Percentiles rank a stretch among this genome's conserved stretches.
Evolutionary conservation across 2,797 vertebrate genomes (phyloP).

Genomic region (Pagetopsis macropterus): DNA sequence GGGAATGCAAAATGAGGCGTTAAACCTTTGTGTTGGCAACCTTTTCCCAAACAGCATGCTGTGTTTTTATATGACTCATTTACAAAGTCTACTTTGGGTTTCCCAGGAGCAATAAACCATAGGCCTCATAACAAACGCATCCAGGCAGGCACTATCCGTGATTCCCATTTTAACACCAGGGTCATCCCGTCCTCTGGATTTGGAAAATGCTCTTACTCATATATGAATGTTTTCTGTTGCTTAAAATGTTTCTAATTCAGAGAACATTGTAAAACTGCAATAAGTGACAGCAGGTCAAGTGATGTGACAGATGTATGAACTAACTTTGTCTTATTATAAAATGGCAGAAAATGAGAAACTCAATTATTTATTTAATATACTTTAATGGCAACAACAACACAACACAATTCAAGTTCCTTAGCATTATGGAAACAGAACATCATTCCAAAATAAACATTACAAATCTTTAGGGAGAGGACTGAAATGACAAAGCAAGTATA

Average conservation of each 20-base stretch:
- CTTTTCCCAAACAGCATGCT: constrained; percentile 32
- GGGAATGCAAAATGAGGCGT: constrained; percentile 50
- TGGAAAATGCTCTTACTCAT: constrained; percentile 14
- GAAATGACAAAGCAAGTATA: constrained; percentile 48
- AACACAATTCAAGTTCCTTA: constrained; percentile 47
- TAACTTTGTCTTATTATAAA: constrained; percentile 11
- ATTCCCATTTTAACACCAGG: constrained; percentile 31
- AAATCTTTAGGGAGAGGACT: constrained; percentile 29
- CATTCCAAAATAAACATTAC: constrained; percentile 43
- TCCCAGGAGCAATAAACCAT: constrained; percentile 45
- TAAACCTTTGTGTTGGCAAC: constrained; percentile 52
- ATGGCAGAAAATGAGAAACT: constrained; percentile 23
- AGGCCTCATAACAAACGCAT: constrained; percentile 46
- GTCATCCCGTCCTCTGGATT: constrained; percentile 1
- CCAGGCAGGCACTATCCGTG: constrained; percentile 23
- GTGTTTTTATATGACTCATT: constrained; percentile 64
- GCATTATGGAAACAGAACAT: constrained; percentile 30
- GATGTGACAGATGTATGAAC: neutral
- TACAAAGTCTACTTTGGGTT: constrained; percentile 50
- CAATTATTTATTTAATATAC: constrained; percentile 40
- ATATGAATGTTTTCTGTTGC: constrained; percentile 1
- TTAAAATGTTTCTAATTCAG: neutral
- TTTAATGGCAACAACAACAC: constrained; percentile 68
- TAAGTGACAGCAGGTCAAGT: constrained; percentile 4
- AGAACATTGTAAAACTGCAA: neutral